Percentiles rank a stretch among this genome's conserved stretches.
These are phyloP conservation scores for Drosophila kuntzei DNA, from an alignment of 2,888 invertebrate species.

Conservation along the genomic window DNA sequence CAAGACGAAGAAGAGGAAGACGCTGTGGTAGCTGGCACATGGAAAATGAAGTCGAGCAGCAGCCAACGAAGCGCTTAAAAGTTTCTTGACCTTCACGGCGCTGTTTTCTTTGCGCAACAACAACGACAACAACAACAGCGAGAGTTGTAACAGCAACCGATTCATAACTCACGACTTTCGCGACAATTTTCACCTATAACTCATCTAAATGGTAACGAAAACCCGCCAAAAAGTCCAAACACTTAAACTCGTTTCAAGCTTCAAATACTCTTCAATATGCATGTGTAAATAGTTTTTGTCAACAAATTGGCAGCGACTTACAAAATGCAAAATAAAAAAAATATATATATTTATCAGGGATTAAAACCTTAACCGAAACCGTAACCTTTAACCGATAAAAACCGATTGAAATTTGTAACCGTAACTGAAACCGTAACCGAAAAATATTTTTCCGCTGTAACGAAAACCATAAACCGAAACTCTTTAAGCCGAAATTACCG, in stretches of 20 bases:
- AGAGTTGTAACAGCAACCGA: conserved; percentile 51
- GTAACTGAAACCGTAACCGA: too few relatives aligned
- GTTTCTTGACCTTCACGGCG: conserved; percentile 69
- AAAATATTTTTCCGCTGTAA: too few relatives aligned
- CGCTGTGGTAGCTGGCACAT: conserved; percentile 17
- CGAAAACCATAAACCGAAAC: too few relatives aligned
- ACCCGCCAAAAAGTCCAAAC: conserved; percentile 44
- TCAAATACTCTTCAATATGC: conserved; percentile 28
- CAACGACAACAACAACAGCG: conserved; percentile 14
- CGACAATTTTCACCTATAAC: conserved; percentile 80
- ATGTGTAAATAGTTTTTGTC: conserved; percentile 29
- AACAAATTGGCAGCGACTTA: conserved; percentile 8
- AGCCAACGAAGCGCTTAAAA: conserved; percentile 53
- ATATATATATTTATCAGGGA: too few relatives aligned
- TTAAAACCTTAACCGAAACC: too few relatives aligned
- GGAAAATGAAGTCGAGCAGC: conserved; percentile 36
- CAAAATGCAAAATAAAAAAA: not conserved
- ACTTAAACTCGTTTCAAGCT: conserved; percentile 52
- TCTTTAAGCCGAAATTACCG: too few relatives aligned
- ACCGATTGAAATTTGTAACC: too few relatives aligned
- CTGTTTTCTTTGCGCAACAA: conserved; percentile 51
- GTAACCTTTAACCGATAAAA: too few relatives aligned
- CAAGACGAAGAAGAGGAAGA: not conserved
- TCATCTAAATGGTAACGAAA: conserved; percentile 76
- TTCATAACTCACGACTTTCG: conserved; percentile 79